A percentile compares a stretch with the other conserved stretches of the same genome.
phyloP scores from a whole-genome alignment of 2,113 vertebrate genomes.

The Chelonoidis abingdonii region DNA sequence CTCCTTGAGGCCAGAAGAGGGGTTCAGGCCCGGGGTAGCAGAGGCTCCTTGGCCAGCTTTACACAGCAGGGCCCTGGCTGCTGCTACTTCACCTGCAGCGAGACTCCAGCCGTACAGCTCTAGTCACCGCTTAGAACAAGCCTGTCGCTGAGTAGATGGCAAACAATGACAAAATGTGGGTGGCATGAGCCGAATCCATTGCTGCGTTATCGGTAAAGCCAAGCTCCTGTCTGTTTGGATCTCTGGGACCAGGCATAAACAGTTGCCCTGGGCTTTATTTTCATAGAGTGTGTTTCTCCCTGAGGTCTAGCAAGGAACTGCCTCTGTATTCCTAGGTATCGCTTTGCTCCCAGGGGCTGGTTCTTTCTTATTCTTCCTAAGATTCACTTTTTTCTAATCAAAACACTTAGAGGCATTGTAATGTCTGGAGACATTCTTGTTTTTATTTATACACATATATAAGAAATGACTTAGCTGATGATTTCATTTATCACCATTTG shows the following conservation, averaged over 20 bases:
- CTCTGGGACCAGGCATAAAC: background rate
- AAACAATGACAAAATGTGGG: background rate
- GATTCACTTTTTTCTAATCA: background rate
- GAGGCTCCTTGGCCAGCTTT: background rate
- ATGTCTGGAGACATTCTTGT: background rate
- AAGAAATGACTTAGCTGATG: background rate
- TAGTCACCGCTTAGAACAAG: background rate
- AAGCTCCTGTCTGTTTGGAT: background rate
- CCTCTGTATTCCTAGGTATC: fast-evolving
- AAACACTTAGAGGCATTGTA: background rate
- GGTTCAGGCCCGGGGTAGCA: background rate
- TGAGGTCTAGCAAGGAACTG: background rate
- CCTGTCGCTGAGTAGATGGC: background rate
- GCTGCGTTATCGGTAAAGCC: fast-evolving
- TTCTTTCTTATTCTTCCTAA: background rate
- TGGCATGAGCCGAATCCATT: fast-evolving
- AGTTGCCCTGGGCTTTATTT: background rate
- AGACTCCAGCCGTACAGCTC: background rate
- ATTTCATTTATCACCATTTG: background rate
- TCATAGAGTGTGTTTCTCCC: background rate
- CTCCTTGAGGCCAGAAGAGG: background rate
- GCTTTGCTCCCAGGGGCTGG: fast-evolving
- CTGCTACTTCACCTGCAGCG: too few species aligned
- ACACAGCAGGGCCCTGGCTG: background rate
- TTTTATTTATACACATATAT: background rate